These are phyloP conservation scores for Pachycephala philippinensis DNA, from an alignment of 2,113 vertebrate genomes.

Conservation along the genomic window DNA sequence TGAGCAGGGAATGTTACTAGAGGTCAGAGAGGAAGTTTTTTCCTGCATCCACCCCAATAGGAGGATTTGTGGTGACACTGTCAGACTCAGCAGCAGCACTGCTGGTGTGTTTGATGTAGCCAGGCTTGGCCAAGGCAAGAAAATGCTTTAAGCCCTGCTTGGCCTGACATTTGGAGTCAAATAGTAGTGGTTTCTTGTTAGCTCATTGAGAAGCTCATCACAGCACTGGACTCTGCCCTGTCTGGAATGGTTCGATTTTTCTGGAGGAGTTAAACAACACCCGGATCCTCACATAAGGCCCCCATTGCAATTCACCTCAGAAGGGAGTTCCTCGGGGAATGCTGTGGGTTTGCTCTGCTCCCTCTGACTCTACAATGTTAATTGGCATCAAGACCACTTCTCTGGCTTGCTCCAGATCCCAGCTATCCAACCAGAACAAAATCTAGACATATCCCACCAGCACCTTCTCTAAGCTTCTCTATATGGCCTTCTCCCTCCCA, in stretches of 20 bases:
- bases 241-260: neutral
- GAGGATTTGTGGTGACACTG: neutral
- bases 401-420: neutral
- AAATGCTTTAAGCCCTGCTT: neutral
- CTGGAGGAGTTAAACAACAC: neutral
- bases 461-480: neutral
- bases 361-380: neutral
- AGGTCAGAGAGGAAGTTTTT: neutral
- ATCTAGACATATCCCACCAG: neutral
- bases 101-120: neutral
- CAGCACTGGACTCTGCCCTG: neutral
- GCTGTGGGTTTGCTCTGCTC: neutral
- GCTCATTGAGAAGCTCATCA: neutral
- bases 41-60: accelerated
- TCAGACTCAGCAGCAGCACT: neutral
- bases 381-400: neutral
- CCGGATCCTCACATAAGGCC: neutral
- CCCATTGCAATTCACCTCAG: neutral
- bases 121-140: neutral
- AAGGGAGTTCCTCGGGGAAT: neutral
- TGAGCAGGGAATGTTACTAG: neutral
- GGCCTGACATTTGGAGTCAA: neutral
- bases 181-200: accelerated
- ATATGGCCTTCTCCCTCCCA: neutral
- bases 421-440: neutral